Evolutionary conservation across 1,140 invertebrate species (phyloP).

Genomic region (Sitophilus oryzae): DNA sequence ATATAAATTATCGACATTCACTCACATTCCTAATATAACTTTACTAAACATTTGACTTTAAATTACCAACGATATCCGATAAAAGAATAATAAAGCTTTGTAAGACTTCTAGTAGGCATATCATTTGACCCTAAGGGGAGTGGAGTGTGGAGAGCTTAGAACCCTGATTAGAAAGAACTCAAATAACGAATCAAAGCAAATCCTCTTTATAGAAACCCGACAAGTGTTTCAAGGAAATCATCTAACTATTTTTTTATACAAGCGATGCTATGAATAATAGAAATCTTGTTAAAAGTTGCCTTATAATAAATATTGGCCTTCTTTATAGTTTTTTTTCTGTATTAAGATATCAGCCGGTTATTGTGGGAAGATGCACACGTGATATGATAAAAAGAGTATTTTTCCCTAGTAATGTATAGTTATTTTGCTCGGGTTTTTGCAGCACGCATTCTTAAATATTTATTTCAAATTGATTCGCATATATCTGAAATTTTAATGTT

Average conservation of each 20-base stretch:
- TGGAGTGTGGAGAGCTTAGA: no score
- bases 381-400: background rate
- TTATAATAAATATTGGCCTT: background rate
- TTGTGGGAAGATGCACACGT: background rate
- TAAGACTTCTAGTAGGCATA: background rate
- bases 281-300: background rate
- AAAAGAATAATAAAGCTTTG: background rate
- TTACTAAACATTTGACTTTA: background rate
- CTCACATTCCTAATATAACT: no score
- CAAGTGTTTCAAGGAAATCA: no score
- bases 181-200: background rate
- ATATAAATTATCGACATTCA: no score
- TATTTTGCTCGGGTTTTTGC: background rate
- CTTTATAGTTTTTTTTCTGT: background rate
- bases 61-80: background rate
- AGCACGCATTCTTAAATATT: background rate
- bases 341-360: background rate
- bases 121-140: background rate
- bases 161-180: no score
- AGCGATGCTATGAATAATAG: background rate
- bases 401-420: background rate
- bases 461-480: background rate
- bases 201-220: background rate
- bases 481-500: background rate
- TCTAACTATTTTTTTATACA: no score